Conservation (phyloP, 2,888 invertebrate species). For the Lydus trimaculatus region DNA sequence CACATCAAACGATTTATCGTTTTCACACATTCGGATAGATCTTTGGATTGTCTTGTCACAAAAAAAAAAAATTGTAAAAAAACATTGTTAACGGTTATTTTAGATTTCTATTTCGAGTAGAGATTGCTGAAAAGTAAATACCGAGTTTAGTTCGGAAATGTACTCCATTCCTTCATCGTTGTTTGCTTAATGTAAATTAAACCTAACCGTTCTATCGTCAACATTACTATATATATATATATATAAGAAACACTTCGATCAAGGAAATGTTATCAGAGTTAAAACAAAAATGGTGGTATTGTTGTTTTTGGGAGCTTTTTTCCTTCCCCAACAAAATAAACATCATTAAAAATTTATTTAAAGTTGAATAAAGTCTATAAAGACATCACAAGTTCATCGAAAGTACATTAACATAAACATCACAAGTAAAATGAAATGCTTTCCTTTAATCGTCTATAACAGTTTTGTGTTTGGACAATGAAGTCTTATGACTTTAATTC, state of each 20-base stretch:
- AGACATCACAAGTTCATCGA: conserved; percentile 22
- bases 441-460: conserved; percentile 38
- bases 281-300: background rate
- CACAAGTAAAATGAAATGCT: conserved; percentile 22
- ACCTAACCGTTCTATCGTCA: background rate
- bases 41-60: background rate
- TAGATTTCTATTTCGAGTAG: background rate
- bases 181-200: conserved; percentile 1
- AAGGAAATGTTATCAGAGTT: background rate
- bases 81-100: background rate
- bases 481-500: conserved; percentile 40
- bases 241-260: background rate
- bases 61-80: background rate
- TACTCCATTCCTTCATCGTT: background rate
- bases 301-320: background rate
- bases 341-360: background rate
- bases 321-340: background rate
- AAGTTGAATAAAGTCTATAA: background rate
- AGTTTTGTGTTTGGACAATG: conserved; percentile 41
- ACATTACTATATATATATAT: no score
- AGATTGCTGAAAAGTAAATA: background rate
- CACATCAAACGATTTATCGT: background rate
- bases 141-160: background rate
- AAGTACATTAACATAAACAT: conserved; percentile 41
- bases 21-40: background rate